These are phyloP conservation scores for Ovibos moschatus DNA, from an alignment of 2,113 vertebrate species.

Conservation along the genomic window DNA sequence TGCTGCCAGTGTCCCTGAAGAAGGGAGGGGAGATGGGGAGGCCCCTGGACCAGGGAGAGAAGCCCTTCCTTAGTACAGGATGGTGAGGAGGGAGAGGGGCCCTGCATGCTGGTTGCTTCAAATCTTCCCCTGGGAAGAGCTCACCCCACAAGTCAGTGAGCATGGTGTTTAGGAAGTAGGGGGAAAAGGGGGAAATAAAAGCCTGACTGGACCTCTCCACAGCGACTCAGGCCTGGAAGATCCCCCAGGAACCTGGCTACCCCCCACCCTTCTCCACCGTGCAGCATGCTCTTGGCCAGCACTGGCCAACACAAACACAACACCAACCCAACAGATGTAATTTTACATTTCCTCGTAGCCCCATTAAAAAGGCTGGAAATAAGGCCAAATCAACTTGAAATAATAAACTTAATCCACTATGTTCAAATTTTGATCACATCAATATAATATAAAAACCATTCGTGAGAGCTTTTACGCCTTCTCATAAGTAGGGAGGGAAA, in stretches of 20 bases:
- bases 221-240: neutral
- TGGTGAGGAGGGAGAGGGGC: neutral
- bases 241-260: neutral
- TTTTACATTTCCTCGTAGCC: neutral
- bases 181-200: neutral
- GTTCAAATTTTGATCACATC: neutral
- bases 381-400: neutral
- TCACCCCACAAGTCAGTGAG: neutral
- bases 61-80: neutral
- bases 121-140: neutral
- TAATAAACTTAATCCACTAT: neutral
- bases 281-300: no score
- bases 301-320: neutral
- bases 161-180: neutral
- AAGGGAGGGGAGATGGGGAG: neutral
- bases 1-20: neutral
- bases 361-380: neutral
- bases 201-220: neutral
- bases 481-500: neutral
- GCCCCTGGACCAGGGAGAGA: neutral
- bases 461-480: neutral
- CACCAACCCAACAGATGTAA: neutral
- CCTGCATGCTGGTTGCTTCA: neutral
- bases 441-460: neutral
- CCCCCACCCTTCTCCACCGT: fast-evolving